Evolutionary conservation across 2,888 invertebrate species (phyloP).

Genomic region (Mesorhabditis belari): DNA sequence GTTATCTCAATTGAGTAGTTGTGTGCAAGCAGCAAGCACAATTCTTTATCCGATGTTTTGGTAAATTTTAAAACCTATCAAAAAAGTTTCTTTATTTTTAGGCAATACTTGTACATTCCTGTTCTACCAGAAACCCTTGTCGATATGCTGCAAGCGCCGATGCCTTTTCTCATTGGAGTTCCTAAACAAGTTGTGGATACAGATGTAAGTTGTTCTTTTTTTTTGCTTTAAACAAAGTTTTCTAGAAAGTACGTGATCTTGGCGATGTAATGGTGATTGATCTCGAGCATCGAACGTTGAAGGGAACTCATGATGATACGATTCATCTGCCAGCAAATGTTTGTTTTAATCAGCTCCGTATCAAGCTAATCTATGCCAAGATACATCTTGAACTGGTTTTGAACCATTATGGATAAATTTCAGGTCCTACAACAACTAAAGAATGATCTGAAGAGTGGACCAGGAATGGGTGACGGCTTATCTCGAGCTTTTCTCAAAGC

Average conservation of each 20-base stretch:
- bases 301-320: constrained; percentile 83
- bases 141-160: constrained; percentile 68
- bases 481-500: constrained; percentile 84
- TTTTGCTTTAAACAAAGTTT: not conserved
- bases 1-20: constrained; percentile 78
- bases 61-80: constrained; percentile 55
- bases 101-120: constrained; percentile 32
- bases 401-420: not conserved
- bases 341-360: too few relatives aligned
- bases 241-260: constrained; percentile 62
- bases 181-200: constrained; percentile 70
- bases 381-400: not conserved
- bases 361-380: not conserved
- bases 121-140: constrained; percentile 21
- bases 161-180: constrained; percentile 95
- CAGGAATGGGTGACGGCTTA: constrained; percentile 76
- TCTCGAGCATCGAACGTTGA: constrained; percentile 79
- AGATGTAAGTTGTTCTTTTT: constrained; percentile 2
- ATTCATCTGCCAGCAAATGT: too few relatives aligned
- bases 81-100: constrained; percentile 6
- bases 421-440: constrained; percentile 68
- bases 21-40: constrained; percentile 78
- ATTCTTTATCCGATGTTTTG: constrained; percentile 95
- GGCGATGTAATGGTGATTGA: constrained; percentile 90
- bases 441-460: constrained; percentile 70